Conservation (phyloP, 2,888 invertebrate species). For the Cistogaster globosa region DNA sequence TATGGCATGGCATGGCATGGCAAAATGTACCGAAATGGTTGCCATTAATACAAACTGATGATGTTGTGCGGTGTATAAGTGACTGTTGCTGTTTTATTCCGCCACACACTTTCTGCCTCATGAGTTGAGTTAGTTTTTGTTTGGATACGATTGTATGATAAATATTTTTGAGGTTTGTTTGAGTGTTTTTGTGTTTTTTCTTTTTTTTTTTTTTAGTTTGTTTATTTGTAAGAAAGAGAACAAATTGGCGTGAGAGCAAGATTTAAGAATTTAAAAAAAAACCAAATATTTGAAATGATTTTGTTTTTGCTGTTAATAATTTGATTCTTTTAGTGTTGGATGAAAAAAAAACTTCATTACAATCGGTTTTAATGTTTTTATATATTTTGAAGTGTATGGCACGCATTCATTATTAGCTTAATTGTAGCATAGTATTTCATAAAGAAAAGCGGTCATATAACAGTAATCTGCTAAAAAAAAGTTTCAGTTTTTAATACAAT, state of each 20-base stretch:
- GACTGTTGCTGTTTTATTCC: conserved; percentile 27
- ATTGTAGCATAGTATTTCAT: not conserved
- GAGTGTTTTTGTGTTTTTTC: conserved; percentile 14
- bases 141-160: conserved; percentile 43
- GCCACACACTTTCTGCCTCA: conserved; percentile 22
- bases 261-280: conserved; percentile 37
- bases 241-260: conserved; percentile 62
- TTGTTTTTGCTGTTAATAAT: conserved; percentile 7
- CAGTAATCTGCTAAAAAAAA: too few relatives aligned
- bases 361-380: not conserved
- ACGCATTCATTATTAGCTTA: not conserved
- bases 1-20: conserved; percentile 19
- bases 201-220: not conserved
- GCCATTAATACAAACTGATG: conserved; percentile 45
- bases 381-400: not conserved
- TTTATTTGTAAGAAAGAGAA: conserved; percentile 53
- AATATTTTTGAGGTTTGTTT: conserved; percentile 50
- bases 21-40: conserved; percentile 40
- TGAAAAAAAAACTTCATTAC: not conserved
- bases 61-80: conserved; percentile 13
- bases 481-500: too few relatives aligned
- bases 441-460: not conserved
- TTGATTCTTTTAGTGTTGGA: not conserved
- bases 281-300: not conserved
- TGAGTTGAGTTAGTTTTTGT: conserved; percentile 22